phyloP scores from a whole-genome alignment of 2,113 vertebrate genomes.

The Artemisiospiza belli region DNA sequence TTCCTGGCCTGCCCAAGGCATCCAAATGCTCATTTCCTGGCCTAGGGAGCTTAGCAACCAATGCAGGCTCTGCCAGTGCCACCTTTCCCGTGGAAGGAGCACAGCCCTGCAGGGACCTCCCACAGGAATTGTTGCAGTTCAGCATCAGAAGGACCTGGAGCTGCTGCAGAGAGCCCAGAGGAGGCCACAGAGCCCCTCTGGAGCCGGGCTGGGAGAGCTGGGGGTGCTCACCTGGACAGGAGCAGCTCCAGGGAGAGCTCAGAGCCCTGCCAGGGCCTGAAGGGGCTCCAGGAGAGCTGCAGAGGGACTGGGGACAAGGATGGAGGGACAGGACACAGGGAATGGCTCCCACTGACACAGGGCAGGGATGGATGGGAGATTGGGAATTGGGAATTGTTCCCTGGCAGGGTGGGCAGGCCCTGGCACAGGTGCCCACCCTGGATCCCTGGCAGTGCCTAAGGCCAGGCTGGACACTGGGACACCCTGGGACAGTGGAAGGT shows the following conservation, averaged over 20 bases:
- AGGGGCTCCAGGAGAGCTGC: too few species aligned
- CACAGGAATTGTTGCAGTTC: background rate
- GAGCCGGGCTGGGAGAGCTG: too few species aligned
- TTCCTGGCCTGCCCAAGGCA: background rate
- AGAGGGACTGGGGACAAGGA: too few species aligned
- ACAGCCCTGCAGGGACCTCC: background rate
- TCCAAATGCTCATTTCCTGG: background rate
- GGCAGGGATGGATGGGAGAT: too few species aligned
- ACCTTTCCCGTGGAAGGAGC: background rate
- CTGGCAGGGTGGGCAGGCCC: accelerated
- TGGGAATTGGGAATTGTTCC: too few species aligned
- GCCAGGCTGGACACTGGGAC: background rate
- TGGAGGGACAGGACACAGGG: too few species aligned
- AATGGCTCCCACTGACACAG: too few species aligned
- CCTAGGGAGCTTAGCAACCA: background rate
- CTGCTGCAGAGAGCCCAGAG: background rate
- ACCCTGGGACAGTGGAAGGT: background rate
- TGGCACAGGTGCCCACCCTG: background rate
- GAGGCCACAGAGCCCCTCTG: too few species aligned
- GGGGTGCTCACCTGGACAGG: too few species aligned
- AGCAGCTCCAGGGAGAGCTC: too few species aligned
- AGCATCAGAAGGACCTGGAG: background rate
- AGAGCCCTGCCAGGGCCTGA: too few species aligned
- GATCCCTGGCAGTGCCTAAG: background rate
- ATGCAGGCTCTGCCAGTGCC: background rate